Conservation (phyloP, 1,140 invertebrate genomes). For the Drosophila punjabiensis region DNA sequence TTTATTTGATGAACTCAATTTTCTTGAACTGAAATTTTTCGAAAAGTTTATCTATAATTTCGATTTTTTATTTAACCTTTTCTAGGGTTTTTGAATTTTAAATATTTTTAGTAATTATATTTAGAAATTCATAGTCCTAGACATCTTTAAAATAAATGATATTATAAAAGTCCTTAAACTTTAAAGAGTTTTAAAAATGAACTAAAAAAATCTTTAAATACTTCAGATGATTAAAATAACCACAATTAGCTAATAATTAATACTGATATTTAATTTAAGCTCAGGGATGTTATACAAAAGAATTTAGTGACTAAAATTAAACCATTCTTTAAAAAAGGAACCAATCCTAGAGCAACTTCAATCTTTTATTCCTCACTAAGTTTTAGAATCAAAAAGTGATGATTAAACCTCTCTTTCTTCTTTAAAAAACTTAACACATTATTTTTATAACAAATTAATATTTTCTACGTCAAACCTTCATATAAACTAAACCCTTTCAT, state of each 20-base stretch:
- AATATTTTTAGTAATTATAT: neutral
- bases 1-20: no score
- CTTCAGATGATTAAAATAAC: neutral
- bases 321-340: neutral
- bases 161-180: no score
- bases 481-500: neutral
- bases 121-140: neutral
- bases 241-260: neutral
- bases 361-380: neutral
- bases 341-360: neutral
- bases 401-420: neutral
- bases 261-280: neutral
- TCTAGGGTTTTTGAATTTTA: neutral
- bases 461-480: neutral
- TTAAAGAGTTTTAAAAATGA: neutral
- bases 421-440: neutral
- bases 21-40: neutral
- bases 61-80: accelerated
- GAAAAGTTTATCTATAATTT: neutral
- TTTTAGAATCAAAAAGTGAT: neutral
- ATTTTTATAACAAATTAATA: neutral
- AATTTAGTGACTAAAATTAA: neutral
- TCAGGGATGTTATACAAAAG: neutral
- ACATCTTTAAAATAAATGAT: neutral
- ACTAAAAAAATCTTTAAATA: neutral